Evolutionary conservation across 92 coral and sea anemone species (phyloP).

Genomic region (Actinernus sp.): DNA sequence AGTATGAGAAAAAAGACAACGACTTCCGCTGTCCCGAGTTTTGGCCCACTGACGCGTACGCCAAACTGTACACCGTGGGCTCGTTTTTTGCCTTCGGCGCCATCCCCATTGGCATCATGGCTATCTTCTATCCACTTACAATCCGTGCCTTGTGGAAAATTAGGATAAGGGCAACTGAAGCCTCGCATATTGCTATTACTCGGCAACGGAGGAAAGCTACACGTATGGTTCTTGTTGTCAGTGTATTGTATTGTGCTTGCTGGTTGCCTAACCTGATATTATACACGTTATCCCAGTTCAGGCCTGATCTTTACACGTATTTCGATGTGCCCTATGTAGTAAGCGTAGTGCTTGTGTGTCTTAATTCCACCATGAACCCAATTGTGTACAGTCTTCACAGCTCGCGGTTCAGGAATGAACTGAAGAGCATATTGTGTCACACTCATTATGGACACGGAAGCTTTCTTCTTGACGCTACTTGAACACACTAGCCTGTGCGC

Average conservation of each 20-base stretch:
- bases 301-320: conserved; percentile 41
- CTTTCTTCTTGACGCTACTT: conserved; percentile 5
- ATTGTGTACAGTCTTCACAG: conserved; percentile 84
- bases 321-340: conserved; percentile 46
- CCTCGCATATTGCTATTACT: conserved; percentile 48
- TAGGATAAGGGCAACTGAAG: conserved; percentile 31
- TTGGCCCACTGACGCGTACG: conserved; percentile 26
- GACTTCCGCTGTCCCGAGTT: conserved; percentile 52
- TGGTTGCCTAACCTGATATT: conserved; percentile 73
- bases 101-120: conserved; percentile 70
- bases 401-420: conserved; percentile 68
- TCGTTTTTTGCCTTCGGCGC: conserved; percentile 64
- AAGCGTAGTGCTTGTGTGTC: conserved; percentile 66
- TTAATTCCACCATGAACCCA: conserved; percentile 86
- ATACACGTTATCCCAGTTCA: conserved; percentile 59
- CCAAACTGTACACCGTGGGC: conserved; percentile 57
- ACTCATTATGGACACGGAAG: conserved; percentile 41
- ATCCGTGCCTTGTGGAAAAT: conserved; percentile 63
- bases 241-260: conserved; percentile 59
- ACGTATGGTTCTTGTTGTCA: conserved; percentile 64
- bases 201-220: conserved; percentile 70
- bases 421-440: conserved; percentile 53
- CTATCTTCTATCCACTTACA: conserved; percentile 42
- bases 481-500: too few relatives aligned
- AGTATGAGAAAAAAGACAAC: conserved; percentile 7